Evolutionary conservation across 2,888 invertebrate genomes (phyloP), one percentile per base, ranked within the genome.

Genomic region (Melitaea athalia): DNA sequence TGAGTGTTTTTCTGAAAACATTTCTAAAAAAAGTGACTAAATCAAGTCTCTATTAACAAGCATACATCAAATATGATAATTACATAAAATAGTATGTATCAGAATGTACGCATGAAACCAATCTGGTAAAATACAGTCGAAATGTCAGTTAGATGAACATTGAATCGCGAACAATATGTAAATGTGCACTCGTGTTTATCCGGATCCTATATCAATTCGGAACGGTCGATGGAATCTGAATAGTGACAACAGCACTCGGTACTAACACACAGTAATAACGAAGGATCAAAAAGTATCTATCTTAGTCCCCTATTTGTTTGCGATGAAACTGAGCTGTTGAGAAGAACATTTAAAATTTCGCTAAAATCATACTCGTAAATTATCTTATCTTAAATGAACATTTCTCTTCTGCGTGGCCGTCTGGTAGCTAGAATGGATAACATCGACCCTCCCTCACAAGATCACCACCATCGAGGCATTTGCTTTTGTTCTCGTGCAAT

Each of bases 311-410:
- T 84, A 84, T 86, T 86, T 81, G 82, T 84, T 50, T 47, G 57
- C 61, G 66, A 49, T 59, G 66, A 49, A 61, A 38, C 53, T n/a
- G 53, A 17, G 2, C 43, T n/a, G 59, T 31, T 85, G 88, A 85
- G 88, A 89, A 89, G 15, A 38, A 45, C 62, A 63, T 33, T 43
- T 65, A 45, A 90, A 91, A 84, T 89, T 87, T 82, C 83, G 84
- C 89, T 88, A 91, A 91, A 91, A 91, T 91, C 90, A 90, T 90
- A 89, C 88, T 87, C 90, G 91, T 91, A 91, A 92, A 92, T 92
- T 89, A 87, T 86, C 82, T 89, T 91, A 92, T 91, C 91, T 89
- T 90, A 90, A 91, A 91, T 90, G 91, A 91, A 91, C 91, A 92
- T 92, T 91, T 91, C 92, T 91, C 92, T 91, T 90, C 79, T 75